Percentiles rank a stretch among this genome's conserved stretches.
These are phyloP conservation scores for Ochotona curzoniae DNA, from an alignment of 2,113 vertebrate species.

Conservation along the genomic window DNA sequence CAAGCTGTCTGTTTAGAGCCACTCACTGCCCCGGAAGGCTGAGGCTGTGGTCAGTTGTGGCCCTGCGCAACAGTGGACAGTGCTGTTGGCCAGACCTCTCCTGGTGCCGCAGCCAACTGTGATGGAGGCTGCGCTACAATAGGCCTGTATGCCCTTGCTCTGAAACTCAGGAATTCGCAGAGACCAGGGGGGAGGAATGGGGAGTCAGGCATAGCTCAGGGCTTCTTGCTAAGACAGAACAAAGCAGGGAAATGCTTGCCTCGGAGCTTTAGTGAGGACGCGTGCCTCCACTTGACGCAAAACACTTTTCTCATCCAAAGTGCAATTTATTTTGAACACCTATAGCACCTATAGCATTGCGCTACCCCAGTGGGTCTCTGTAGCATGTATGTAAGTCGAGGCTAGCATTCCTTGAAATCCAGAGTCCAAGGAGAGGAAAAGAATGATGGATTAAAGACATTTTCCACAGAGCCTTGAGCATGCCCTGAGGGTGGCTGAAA, in stretches of 20 bases:
- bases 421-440: not conserved
- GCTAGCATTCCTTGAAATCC: conserved; percentile 29
- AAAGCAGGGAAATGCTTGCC: not conserved
- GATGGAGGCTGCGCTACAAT: conserved; percentile 41
- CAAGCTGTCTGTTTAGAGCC: not conserved
- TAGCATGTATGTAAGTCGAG: not conserved
- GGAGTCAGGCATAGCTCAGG: not conserved
- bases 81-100: conserved; percentile 9
- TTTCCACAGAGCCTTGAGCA: not conserved
- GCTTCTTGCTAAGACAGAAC: not conserved
- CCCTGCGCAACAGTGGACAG: not conserved
- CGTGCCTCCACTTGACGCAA: not conserved
- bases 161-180: not conserved
- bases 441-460: conserved; percentile 4
- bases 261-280: not conserved
- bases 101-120: not conserved
- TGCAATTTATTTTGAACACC: conserved; percentile 12
- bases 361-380: not conserved
- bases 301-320: not conserved
- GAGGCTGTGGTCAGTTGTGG: not conserved
- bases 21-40: not conserved
- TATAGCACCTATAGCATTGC: not conserved
- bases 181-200: not conserved
- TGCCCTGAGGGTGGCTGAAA: not conserved
- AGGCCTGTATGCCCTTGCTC: not conserved